Evolutionary conservation across 2,113 vertebrate genomes (phyloP), one percentile per base, ranked within the genome.

Genomic region (Anser brachyrhynchus): DNA sequence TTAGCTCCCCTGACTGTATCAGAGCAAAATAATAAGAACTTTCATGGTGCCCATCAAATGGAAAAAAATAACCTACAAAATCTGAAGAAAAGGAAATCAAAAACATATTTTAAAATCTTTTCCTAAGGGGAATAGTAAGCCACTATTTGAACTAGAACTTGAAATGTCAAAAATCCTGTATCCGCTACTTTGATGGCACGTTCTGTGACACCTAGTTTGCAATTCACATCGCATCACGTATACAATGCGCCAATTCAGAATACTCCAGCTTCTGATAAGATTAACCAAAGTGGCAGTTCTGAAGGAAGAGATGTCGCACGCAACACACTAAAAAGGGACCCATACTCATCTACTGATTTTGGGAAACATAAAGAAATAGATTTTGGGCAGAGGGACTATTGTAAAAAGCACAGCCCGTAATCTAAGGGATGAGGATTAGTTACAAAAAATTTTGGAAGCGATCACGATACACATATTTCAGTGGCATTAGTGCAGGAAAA

Each of bases 1-100:
- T 89, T 78, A 81, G 52, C 23, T 93, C 88, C 92, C 90, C 65
- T 86, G 75, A 76, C 69, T 81, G 43, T 44, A 51, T 58, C 83
- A 87, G 46, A 89, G 83, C 17, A 94, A 57, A 90, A 89, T 78
- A 93, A 81, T 54, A 94, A 65, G 46, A 91, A 85, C 84, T 64
- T 92, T 69, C 72, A 74, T 2, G 22, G 28, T 0, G 0, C 12
- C 20, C 3, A 88, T 92, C 88, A 93, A 95, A 90, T 70, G n/a
- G 90, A 80, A 94, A 92, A 88, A 82, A 94, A 18, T 84, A 86
- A 71, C 72, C 76, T 78, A 83, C 66, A 84, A 80, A 92, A 81
- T 31, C 57, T 18, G 35, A 91, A 66, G 66, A 77, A 83, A 82
- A 91, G 83, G 5, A 92, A 90, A 88, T 61, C 9, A 74, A 84